A percentile compares a stretch with the other conserved stretches of the same genome.
phyloP scores from a whole-genome alignment of 2,797 vertebrate species.

The Mus caroli region DNA sequence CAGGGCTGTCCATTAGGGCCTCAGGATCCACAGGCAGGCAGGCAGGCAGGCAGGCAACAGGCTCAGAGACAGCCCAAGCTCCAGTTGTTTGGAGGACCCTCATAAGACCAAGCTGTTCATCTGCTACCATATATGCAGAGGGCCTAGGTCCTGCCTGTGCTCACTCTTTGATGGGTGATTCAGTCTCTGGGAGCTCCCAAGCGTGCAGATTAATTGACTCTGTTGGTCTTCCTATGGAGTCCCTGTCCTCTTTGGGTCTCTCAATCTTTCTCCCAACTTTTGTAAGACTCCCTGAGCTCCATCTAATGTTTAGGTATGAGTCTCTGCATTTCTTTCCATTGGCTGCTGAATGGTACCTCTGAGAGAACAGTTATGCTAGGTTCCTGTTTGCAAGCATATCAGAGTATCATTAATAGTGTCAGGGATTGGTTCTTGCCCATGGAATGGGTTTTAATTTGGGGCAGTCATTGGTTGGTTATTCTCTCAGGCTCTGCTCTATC shows the following conservation, averaged over 20 bases:
- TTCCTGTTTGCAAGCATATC: not conserved
- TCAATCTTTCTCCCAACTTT: not conserved
- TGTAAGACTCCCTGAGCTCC: not conserved
- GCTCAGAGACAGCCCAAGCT: not conserved
- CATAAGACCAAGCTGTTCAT: not conserved
- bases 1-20: not conserved
- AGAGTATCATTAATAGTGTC: not conserved
- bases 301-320: not conserved
- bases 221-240: not conserved
- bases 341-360: not conserved
- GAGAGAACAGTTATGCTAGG: not conserved
- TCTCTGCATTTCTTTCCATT: not conserved
- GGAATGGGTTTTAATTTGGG: not conserved
- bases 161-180: not conserved
- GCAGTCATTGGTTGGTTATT: not conserved
- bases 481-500: not conserved
- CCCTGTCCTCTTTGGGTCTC: not conserved
- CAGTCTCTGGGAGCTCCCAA: not conserved
- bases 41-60: not conserved
- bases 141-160: not conserved
- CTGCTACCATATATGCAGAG: not conserved
- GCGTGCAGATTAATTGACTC: not conserved
- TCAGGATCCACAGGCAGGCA: not conserved
- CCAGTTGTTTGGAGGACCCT: not conserved
- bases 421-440: not conserved